A percentile compares a stretch with the other conserved stretches of the same genome.
phyloP scores from a whole-genome alignment of 37 sponge, comb jelly and placozoan genomes.

The Corticium candelabrum region DNA sequence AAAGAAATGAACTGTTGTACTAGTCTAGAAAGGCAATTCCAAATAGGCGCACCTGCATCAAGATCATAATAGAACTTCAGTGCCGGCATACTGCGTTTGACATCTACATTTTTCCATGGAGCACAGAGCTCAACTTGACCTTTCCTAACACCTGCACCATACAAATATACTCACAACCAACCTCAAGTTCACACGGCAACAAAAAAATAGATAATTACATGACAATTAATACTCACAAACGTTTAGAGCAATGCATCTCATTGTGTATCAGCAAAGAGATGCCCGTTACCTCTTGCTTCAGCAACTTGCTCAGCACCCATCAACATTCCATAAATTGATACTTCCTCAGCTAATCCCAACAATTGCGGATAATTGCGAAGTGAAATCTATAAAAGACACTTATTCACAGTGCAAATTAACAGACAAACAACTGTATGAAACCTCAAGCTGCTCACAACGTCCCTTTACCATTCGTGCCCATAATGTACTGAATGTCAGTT shows the following conservation, averaged over 20 bases:
- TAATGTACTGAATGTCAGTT: constrained; percentile 57
- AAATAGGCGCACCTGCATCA: constrained; percentile 33
- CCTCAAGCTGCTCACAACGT: constrained; percentile 30
- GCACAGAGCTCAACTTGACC: constrained; percentile 29
- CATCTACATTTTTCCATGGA: constrained; percentile 51
- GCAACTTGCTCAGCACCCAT: constrained; percentile 69
- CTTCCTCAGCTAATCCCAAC: constrained; percentile 18
- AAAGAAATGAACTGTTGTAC: too few relatives aligned
- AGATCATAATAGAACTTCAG: constrained; percentile 79
- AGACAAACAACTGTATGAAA: not conserved
- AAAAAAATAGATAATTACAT: not conserved
- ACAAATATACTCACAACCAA: too few relatives aligned
- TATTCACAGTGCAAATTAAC: not conserved
- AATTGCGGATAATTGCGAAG: constrained; percentile 73
- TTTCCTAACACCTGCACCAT: constrained; percentile 18
- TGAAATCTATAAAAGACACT: constrained; percentile 26
- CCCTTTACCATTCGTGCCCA: constrained; percentile 57
- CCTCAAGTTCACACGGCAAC: not conserved
- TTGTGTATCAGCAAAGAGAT: not conserved
- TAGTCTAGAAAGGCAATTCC: too few relatives aligned
- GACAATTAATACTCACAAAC: not conserved
- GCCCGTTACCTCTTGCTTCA: not conserved
- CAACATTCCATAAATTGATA: constrained; percentile 44
- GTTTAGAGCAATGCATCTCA: not conserved
- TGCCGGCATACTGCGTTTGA: constrained; percentile 59